These are phyloP conservation scores for Nasonia oneida DNA, from an alignment of 2,888 invertebrate genomes.

Conservation along the genomic window DNA sequence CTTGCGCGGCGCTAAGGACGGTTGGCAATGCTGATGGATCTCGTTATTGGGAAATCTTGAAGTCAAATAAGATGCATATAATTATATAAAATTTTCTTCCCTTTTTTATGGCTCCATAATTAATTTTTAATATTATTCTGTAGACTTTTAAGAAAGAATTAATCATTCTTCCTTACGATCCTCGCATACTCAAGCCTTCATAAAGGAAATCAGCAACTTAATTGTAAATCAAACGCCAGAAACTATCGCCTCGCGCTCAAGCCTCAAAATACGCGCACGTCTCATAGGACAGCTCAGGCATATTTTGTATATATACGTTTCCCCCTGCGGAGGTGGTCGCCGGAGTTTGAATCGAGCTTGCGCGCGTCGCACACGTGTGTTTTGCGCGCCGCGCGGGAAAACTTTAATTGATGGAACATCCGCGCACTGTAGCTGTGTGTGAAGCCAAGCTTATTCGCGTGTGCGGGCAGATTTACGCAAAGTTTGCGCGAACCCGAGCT, in stretches of 20 bases:
- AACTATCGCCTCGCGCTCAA: background rate
- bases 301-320: background rate
- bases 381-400: constrained; percentile 23
- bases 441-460: background rate
- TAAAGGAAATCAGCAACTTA: too few relatives aligned
- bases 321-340: background rate
- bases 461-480: background rate
- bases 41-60: background rate
- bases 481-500: background rate
- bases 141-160: too few relatives aligned
- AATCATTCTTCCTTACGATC: too few relatives aligned
- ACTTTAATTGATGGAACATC: constrained; percentile 42
- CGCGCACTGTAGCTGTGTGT: background rate
- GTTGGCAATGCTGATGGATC: background rate
- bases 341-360: constrained; percentile 11
- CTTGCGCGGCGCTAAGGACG: background rate
- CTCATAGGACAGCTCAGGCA: background rate
- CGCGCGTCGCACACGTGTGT: background rate
- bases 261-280: background rate
- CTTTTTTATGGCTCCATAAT: background rate
- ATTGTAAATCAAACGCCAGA: too few relatives aligned
- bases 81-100: background rate
- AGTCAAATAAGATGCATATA: background rate
- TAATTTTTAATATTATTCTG: background rate
- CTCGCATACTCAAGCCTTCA: too few relatives aligned